phyloP scores from a whole-genome alignment of 1,140 invertebrate species.

The Thereuonema tuberculata region DNA sequence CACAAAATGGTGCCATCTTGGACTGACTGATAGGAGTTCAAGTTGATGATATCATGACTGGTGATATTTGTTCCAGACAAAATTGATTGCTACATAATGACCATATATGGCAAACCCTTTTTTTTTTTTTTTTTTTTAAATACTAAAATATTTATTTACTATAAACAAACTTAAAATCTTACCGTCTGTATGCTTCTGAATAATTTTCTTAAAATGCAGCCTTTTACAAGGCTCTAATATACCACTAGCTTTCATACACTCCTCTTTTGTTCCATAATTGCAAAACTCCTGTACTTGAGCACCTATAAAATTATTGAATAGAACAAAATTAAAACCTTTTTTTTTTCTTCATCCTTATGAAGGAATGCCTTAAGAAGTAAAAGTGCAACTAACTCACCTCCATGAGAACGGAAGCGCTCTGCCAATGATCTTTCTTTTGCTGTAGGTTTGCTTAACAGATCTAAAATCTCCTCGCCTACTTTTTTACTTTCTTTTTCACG shows the following conservation, averaged over 20 bases:
- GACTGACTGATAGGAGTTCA: no score
- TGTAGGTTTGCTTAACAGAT: slow-evolving; percentile 84
- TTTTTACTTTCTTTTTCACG: slow-evolving; percentile 90
- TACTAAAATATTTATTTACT: slow-evolving; percentile 4
- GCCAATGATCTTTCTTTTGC: slow-evolving; percentile 87
- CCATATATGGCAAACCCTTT: no score
- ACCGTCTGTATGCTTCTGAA: slow-evolving; percentile 84
- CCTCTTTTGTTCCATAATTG: slow-evolving; percentile 79
- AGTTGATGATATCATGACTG: no score
- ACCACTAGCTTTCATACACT: slow-evolving; percentile 56
- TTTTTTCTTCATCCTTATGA: no score
- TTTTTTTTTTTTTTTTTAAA: slow-evolving; percentile 2
- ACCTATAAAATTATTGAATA: slow-evolving; percentile 31
- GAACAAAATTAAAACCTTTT: no score
- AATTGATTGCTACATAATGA: no score
- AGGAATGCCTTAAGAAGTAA: background rate
- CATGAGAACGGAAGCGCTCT: slow-evolving; percentile 88
- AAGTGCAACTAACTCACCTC: slow-evolving; percentile 46
- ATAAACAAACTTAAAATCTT: slow-evolving; percentile 21
- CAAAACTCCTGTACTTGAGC: slow-evolving; percentile 88
- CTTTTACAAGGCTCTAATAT: slow-evolving; percentile 58
- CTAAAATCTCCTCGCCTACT: slow-evolving; percentile 88
- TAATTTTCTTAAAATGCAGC: slow-evolving; percentile 94
- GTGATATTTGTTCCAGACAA: no score
- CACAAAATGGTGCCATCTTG: no score